Conservation (phyloP, 2,888 invertebrate species). For the Heliconius charithonia region DNA sequence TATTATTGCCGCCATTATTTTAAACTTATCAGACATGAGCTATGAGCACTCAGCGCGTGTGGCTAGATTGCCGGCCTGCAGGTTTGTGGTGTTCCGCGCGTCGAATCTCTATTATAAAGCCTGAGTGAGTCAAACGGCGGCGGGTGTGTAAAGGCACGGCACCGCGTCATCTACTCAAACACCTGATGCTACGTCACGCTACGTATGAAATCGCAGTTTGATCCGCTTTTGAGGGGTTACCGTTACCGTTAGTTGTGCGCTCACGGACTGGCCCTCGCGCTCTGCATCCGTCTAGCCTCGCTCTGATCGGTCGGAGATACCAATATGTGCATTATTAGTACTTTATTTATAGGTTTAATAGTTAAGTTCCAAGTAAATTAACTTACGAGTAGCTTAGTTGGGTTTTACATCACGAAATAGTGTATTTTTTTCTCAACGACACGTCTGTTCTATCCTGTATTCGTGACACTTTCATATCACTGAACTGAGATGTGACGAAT, state of each 20-base stretch:
- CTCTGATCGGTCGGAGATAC: neutral
- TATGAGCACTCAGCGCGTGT: constrained; percentile 60
- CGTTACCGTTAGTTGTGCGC: constrained; percentile 27
- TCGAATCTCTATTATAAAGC: constrained; percentile 71
- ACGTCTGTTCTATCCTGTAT: neutral
- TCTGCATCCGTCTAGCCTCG: neutral
- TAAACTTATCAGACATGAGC: constrained; percentile 46
- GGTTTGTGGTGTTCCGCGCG: constrained; percentile 63
- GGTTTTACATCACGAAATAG: neutral
- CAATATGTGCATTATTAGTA: neutral
- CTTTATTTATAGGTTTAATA: neutral
- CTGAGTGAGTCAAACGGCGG: constrained; percentile 61
- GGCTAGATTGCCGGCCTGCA: constrained; percentile 64
- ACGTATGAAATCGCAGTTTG: constrained; percentile 34
- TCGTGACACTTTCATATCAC: neutral
- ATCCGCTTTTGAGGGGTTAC: constrained; percentile 21
- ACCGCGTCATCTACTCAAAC: constrained; percentile 55
- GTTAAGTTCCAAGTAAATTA: neutral
- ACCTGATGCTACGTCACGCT: constrained; percentile 58
- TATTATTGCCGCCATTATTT: constrained; percentile 65
- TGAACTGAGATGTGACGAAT: neutral
- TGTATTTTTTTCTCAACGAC: neutral
- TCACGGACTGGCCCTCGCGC: constrained; percentile 16
- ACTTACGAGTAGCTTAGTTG: neutral
- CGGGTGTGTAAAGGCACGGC: constrained; percentile 55